Evolutionary conservation across 2,797 vertebrate species (phyloP).

Genomic region (Holocentrus rufus): DNA sequence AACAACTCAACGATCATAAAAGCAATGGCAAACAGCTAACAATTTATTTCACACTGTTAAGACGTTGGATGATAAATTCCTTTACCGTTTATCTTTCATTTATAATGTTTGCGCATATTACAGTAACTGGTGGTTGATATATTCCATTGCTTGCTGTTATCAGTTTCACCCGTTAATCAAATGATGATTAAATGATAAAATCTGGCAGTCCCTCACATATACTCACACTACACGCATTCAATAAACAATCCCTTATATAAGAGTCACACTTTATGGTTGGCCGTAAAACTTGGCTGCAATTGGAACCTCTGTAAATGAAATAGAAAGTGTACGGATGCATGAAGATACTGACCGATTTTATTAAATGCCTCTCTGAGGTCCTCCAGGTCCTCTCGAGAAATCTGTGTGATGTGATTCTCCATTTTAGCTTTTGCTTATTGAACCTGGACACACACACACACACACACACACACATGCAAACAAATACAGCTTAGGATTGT

Average conservation of each 20-base stretch:
- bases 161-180: background rate
- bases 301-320: background rate
- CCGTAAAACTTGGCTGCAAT: conserved; percentile 48
- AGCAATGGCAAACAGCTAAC: background rate
- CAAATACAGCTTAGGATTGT: background rate
- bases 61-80: no score
- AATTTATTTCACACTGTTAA: no score
- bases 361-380: conserved; percentile 93
- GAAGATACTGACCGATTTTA: conserved; percentile 88
- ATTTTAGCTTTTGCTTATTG: conserved; percentile 71
- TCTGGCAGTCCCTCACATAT: background rate
- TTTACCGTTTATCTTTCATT: background rate
- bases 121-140: background rate
- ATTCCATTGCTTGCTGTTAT: background rate
- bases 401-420: conserved; percentile 90
- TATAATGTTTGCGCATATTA: background rate
- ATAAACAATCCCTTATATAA: conserved; percentile 58
- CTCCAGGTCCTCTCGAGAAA: conserved; percentile 92
- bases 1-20: conserved; percentile 2
- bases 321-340: background rate
- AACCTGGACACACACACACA: conserved; percentile 44
- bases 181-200: conserved; percentile 25
- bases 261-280: conserved; percentile 46
- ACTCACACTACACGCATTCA: conserved; percentile 7
- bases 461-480: conserved; percentile 3